phyloP scores from a whole-genome alignment of 2,888 invertebrate species.

The Exephanes ischioxanthus region DNA sequence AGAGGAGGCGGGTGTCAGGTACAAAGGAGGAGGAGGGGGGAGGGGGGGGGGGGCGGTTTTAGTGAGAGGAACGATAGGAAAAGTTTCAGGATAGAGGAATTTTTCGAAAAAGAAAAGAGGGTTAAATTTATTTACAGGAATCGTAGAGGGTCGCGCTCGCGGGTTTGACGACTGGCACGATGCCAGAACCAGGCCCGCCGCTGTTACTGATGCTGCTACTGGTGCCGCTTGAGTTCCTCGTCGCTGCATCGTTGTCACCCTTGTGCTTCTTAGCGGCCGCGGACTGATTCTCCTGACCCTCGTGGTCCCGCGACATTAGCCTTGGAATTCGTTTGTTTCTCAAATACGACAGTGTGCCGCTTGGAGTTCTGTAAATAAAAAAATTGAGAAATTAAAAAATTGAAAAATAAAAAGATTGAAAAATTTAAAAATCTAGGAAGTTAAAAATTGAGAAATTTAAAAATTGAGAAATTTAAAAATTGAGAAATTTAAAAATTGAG shows the following conservation, averaged over 20 bases:
- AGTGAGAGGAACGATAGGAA: constrained; percentile 68
- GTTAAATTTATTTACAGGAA: constrained; percentile 84
- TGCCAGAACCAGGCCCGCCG: constrained; percentile 7
- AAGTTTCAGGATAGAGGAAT: constrained; percentile 25
- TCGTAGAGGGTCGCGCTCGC: constrained; percentile 69
- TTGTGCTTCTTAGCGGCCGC: constrained; percentile 81
- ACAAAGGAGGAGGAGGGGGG: constrained; percentile 48
- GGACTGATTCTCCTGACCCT: constrained; percentile 74
- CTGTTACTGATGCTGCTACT: constrained; percentile 21
- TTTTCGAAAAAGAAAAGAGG: constrained; percentile 32
- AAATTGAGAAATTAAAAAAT: neutral
- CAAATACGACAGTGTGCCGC: constrained; percentile 79
- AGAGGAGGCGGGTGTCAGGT: constrained; percentile 35
- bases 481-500: no score
- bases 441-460: no score
- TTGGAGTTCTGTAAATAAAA: constrained; percentile 72
- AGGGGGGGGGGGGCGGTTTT: neutral
- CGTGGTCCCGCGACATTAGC: constrained; percentile 77
- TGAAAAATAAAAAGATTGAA: no score
- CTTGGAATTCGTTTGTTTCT: constrained; percentile 82
- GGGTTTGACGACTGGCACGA: constrained; percentile 24
- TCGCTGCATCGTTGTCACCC: constrained; percentile 73
- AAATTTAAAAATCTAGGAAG: no score
- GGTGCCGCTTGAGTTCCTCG: constrained; percentile 35
- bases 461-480: no score